Conservation (phyloP, 2,888 invertebrate species). For the Melieria omissa region DNA sequence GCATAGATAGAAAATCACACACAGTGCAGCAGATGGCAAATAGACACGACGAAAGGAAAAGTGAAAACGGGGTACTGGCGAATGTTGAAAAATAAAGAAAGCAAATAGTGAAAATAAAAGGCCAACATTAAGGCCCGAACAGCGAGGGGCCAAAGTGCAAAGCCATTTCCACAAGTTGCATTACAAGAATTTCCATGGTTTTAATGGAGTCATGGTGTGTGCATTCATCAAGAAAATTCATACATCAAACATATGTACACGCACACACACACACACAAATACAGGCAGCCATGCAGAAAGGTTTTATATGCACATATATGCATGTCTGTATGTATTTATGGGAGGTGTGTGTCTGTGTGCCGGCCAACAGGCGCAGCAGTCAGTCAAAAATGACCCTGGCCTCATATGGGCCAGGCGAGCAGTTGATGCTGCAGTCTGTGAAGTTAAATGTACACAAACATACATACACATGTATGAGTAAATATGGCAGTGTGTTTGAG, state of each 20-base stretch:
- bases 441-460: neutral
- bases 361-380: constrained; percentile 4
- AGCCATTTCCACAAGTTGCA: constrained; percentile 35
- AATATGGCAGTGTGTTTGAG: neutral
- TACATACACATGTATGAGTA: neutral
- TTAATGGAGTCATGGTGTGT: constrained; percentile 41
- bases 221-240: constrained; percentile 29
- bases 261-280: neutral
- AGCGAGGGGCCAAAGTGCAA: constrained; percentile 19
- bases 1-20: too few species aligned
- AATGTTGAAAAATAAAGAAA: too few species aligned
- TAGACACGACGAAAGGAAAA: too few species aligned
- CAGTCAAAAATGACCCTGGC: constrained; percentile 21
- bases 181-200: constrained; percentile 42
- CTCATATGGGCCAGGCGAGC: constrained; percentile 14
- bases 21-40: too few species aligned
- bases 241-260: constrained; percentile 6
- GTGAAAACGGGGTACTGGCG: too few species aligned
- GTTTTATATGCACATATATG: neutral
- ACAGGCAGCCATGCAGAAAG: neutral
- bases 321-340: neutral
- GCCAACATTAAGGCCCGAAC: too few species aligned
- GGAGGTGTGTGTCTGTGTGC: constrained; percentile 3
- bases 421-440: constrained; percentile 1
- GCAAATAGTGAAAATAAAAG: too few species aligned